A percentile compares a stretch with the other conserved stretches of the same genome.
These are phyloP conservation scores for Odontocerum albicorne DNA, from an alignment of 2,888 invertebrate species.

Conservation along the genomic window DNA sequence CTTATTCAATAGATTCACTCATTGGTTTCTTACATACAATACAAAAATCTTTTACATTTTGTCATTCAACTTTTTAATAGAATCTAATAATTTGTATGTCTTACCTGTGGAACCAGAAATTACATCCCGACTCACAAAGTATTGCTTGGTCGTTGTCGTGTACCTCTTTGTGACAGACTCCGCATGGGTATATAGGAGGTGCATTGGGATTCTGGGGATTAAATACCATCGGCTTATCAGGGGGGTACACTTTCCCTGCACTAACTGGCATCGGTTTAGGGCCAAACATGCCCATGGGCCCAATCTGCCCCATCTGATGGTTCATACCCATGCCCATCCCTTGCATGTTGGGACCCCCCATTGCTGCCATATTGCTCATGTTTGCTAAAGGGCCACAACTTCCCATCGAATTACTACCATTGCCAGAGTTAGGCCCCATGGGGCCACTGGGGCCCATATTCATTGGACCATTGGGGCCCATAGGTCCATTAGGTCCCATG, in stretches of 20 bases:
- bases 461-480: slow-evolving; percentile 42
- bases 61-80: no score
- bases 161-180: slow-evolving; percentile 96
- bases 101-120: slow-evolving; percentile 98
- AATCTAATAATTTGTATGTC: no score
- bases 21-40: no score
- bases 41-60: no score
- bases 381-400: slow-evolving; percentile 55
- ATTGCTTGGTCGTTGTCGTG: slow-evolving; percentile 99
- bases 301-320: slow-evolving; percentile 50
- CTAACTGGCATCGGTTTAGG: slow-evolving; percentile 91
- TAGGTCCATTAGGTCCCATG: slow-evolving; percentile 40
- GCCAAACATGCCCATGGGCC: slow-evolving; percentile 67
- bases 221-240: slow-evolving; percentile 96
- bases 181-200: slow-evolving; percentile 97
- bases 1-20: no score
- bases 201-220: slow-evolving; percentile 98
- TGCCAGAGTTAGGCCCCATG: slow-evolving; percentile 47
- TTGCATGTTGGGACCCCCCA: slow-evolving; percentile 46
- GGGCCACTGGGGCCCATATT: slow-evolving; percentile 50
- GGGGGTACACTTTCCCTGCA: slow-evolving; percentile 91
- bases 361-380: slow-evolving; percentile 58
- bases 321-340: slow-evolving; percentile 42
- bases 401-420: slow-evolving; percentile 58
- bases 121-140: slow-evolving; percentile 96